A percentile compares a stretch with the other conserved stretches of the same genome.
These are phyloP conservation scores for Mesochorus sp. DNA, from an alignment of 2,888 invertebrate species.

Conservation along the genomic window DNA sequence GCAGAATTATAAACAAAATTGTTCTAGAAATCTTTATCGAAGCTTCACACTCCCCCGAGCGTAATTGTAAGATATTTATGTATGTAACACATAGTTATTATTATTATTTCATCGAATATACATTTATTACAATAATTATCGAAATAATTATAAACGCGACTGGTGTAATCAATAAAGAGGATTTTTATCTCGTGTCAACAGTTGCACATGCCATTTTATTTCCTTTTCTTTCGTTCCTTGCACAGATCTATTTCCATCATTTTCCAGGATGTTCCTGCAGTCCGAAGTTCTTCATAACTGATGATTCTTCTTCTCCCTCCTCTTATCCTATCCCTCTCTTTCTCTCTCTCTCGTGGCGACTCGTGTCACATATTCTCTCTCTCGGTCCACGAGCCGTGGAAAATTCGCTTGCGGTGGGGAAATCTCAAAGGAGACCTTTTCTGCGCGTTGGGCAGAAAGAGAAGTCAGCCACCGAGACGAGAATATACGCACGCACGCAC, in stretches of 20 bases:
- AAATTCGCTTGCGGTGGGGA: no score
- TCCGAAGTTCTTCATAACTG: no score
- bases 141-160: slow-evolving; percentile 29
- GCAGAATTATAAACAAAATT: not conserved
- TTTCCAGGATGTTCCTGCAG: not conserved
- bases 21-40: not conserved
- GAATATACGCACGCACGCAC: slow-evolving; percentile 55
- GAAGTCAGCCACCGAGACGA: slow-evolving; percentile 32
- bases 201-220: slow-evolving; percentile 16
- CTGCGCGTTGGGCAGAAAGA: no score
- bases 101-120: not conserved
- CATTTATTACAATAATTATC: not conserved
- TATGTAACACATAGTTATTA: not conserved
- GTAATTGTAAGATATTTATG: not conserved
- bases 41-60: no score
- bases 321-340: not conserved
- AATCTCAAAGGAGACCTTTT: no score
- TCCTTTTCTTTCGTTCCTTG: not conserved
- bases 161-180: slow-evolving; percentile 55
- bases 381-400: no score
- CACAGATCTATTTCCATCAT: not conserved
- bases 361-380: no score
- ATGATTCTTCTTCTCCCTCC: no score
- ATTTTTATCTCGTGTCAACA: slow-evolving; percentile 33
- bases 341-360: slow-evolving; percentile 2